Conservation (phyloP, 1,140 invertebrate genomes). For the Tetramorium alpestre region DNA sequence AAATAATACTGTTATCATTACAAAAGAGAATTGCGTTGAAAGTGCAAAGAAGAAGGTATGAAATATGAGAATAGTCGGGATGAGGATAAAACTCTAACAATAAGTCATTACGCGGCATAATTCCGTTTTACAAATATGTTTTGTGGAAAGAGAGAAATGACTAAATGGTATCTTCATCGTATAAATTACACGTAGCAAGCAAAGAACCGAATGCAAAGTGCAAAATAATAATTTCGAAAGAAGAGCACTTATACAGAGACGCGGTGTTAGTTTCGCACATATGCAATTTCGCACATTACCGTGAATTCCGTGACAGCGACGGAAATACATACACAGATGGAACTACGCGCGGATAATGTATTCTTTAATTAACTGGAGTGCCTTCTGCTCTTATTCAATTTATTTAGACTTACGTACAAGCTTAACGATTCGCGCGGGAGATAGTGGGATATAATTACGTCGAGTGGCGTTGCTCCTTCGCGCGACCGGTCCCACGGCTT, state of each 20-base stretch:
- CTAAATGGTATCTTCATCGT: not conserved
- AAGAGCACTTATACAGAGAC: no score
- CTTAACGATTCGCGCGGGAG: slow-evolving; percentile 30
- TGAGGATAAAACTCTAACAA: not conserved
- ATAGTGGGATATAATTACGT: slow-evolving; percentile 68
- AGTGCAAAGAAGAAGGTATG: not conserved
- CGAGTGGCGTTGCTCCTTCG: slow-evolving; percentile 62
- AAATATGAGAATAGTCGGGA: not conserved
- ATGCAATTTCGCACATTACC: not conserved
- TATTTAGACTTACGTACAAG: slow-evolving; percentile 49
- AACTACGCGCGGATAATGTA: slow-evolving; percentile 13
- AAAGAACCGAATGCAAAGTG: not conserved
- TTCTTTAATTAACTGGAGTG: slow-evolving; percentile 46
- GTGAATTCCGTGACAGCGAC: not conserved
- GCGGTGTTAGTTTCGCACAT: not conserved
- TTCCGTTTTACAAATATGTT: slow-evolving; percentile 20
- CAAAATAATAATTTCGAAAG: slow-evolving; percentile 1
- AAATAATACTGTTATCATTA: not conserved
- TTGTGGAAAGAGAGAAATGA: not conserved
- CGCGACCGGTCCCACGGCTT: slow-evolving; percentile 73
- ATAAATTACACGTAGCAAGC: not conserved
- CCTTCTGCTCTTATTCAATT: slow-evolving; percentile 53
- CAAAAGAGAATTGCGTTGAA: not conserved
- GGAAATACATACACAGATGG: not conserved
- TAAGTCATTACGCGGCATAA: not conserved